Percentiles rank a stretch among this genome's conserved stretches.
Conservation (phyloP, 1,140 invertebrate genomes). For the Drosophila neocordata region DNA sequence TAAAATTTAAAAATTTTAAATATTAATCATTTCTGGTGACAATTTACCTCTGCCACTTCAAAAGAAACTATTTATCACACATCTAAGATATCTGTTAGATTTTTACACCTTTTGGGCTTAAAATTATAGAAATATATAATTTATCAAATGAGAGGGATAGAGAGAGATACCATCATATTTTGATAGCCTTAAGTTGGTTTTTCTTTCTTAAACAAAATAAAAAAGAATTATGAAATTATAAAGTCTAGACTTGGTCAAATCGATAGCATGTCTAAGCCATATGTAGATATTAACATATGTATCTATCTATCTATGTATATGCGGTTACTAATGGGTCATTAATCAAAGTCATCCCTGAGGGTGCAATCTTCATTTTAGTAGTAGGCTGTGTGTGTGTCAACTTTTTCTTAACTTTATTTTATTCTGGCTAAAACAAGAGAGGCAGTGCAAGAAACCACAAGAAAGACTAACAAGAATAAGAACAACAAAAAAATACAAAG, state of each 20-base stretch:
- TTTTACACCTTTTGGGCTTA: constrained; percentile 25
- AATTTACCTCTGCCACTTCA: not conserved
- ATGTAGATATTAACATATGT: not conserved
- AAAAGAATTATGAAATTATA: constrained; percentile 39
- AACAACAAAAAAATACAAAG: no score
- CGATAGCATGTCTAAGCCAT: constrained; percentile 27
- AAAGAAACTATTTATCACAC: not conserved
- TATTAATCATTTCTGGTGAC: not conserved
- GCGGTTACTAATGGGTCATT: constrained; percentile 35
- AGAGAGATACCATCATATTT: not conserved
- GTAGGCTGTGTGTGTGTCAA: constrained; percentile 41
- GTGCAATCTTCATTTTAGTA: constrained; percentile 22
- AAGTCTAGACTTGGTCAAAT: constrained; percentile 36
- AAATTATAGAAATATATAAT: constrained; percentile 14
- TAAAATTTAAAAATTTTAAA: no score
- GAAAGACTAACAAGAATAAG: no score
- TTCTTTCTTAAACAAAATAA: constrained; percentile 3
- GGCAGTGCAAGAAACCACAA: not conserved
- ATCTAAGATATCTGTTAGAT: not conserved
- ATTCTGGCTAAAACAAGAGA: not conserved
- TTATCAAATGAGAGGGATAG: constrained; percentile 35
- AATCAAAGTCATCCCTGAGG: constrained; percentile 56
- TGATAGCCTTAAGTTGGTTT: constrained; percentile 21
- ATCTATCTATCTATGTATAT: not conserved
- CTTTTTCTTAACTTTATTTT: constrained; percentile 8